Evolutionary conservation across 2,797 vertebrate genomes (phyloP).

Genomic region (Pyrrhura leucotis): DNA sequence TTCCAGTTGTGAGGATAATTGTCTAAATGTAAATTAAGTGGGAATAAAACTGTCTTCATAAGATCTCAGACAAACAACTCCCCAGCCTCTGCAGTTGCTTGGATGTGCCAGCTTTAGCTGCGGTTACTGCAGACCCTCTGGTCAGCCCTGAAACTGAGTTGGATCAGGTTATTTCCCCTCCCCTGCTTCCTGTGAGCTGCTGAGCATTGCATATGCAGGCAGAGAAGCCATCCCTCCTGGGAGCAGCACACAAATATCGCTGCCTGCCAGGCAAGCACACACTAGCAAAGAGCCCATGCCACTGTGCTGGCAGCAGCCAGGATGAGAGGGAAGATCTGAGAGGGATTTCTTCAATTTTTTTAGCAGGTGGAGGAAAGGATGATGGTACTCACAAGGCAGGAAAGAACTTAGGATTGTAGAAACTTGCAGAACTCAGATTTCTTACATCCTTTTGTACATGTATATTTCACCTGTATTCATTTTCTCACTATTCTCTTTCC

Average conservation of each 20-base stretch:
- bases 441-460: neutral
- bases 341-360: neutral
- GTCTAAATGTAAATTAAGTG: neutral
- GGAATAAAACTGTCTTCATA: neutral
- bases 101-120: neutral
- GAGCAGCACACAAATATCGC: neutral
- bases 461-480: neutral
- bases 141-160: neutral
- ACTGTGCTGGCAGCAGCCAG: neutral
- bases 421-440: neutral
- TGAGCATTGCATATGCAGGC: neutral
- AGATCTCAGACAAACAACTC: neutral
- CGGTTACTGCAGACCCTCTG: neutral
- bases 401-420: neutral
- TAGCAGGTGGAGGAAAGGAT: neutral
- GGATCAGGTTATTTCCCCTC: neutral
- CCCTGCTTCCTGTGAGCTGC: neutral
- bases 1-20: neutral
- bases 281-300: fast-evolving
- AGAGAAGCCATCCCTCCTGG: neutral
- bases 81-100: neutral
- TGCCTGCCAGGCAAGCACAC: neutral
- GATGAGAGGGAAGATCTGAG: neutral
- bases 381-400: neutral
- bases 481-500: neutral